A percentile compares a stretch with the other conserved stretches of the same genome.
Conservation (phyloP, 35 echinoderm and acorn worm species). For the Acanthaster planci region DNA sequence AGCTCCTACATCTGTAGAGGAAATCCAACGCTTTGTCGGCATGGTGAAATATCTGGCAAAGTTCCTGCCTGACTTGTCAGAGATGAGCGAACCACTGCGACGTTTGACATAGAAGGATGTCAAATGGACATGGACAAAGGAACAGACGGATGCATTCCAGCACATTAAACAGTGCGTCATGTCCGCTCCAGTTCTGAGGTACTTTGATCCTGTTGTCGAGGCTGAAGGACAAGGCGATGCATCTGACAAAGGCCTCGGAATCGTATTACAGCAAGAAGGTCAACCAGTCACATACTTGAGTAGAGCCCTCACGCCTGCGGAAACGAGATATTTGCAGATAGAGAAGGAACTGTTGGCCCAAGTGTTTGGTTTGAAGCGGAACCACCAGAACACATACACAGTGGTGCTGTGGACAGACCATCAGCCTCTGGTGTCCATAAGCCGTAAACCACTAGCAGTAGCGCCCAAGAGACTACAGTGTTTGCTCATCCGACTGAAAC, state of each 20-base stretch:
- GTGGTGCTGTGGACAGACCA: slow-evolving; percentile 52
- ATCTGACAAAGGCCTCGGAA: slow-evolving; percentile 48
- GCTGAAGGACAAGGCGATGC: slow-evolving; percentile 83
- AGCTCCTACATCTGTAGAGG: background rate
- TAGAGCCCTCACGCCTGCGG: slow-evolving; percentile 45
- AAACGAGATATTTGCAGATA: slow-evolving; percentile 58
- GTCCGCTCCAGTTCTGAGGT: slow-evolving; percentile 60
- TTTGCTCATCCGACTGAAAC: background rate
- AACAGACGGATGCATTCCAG: too few species aligned
- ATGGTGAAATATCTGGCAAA: slow-evolving; percentile 68
- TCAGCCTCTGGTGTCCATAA: slow-evolving; percentile 54
- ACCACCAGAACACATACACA: slow-evolving; percentile 55
- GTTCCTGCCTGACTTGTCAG: slow-evolving; percentile 55
- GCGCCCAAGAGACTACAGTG: slow-evolving; percentile 6
- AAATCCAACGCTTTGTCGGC: slow-evolving; percentile 57
- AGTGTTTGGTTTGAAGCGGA: slow-evolving; percentile 44
- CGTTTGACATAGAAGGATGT: slow-evolving; percentile 51
- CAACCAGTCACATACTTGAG: slow-evolving; percentile 59
- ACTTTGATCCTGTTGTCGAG: slow-evolving; percentile 32
- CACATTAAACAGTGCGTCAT: slow-evolving; percentile 46
- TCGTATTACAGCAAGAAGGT: slow-evolving; percentile 50
- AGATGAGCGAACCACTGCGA: slow-evolving; percentile 51
- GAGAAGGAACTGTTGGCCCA: slow-evolving; percentile 83
- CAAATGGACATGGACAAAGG: slow-evolving; percentile 34
- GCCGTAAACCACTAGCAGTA: background rate